Percentiles rank a stretch among this genome's conserved stretches.
Conservation (phyloP, 2,113 vertebrate genomes). For the Oryzias melastigma region DNA sequence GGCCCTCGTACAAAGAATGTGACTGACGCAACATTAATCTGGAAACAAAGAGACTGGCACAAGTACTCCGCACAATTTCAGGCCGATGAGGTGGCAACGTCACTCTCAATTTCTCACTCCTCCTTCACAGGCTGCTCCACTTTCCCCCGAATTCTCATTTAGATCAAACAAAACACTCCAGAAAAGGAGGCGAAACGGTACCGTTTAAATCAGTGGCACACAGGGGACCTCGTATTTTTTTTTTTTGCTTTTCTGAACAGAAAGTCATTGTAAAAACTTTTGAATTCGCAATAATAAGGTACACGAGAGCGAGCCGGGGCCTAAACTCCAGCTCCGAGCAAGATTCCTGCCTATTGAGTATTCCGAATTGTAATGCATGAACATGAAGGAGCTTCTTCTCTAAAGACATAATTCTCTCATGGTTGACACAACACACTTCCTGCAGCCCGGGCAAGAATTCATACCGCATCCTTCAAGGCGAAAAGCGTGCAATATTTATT, state of each 20-base stretch:
- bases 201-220: constrained; percentile 59
- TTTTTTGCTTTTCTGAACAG: constrained; percentile 60
- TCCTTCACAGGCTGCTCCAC: constrained; percentile 68
- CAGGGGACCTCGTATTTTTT: constrained; percentile 54
- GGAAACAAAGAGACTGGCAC: constrained; percentile 66
- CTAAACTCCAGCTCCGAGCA: constrained; percentile 51
- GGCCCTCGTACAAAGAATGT: constrained; percentile 66
- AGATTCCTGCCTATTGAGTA: constrained; percentile 53
- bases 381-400: constrained; percentile 46
- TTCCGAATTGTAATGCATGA: constrained; percentile 55
- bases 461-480: constrained; percentile 60
- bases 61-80: constrained; percentile 58
- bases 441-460: constrained; percentile 50
- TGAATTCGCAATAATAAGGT: constrained; percentile 64
- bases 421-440: constrained; percentile 40
- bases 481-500: constrained; percentile 66
- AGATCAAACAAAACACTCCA: constrained; percentile 61
- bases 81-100: constrained; percentile 67
- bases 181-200: constrained; percentile 60
- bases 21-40: constrained; percentile 75
- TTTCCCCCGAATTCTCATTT: constrained; percentile 64
- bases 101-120: constrained; percentile 69
- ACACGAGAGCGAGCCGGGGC: constrained; percentile 59
- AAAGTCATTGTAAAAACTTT: constrained; percentile 55
- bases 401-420: constrained; percentile 53